phyloP scores from a whole-genome alignment of 1,140 invertebrate genomes.

The Tetragonula clypearis region DNA sequence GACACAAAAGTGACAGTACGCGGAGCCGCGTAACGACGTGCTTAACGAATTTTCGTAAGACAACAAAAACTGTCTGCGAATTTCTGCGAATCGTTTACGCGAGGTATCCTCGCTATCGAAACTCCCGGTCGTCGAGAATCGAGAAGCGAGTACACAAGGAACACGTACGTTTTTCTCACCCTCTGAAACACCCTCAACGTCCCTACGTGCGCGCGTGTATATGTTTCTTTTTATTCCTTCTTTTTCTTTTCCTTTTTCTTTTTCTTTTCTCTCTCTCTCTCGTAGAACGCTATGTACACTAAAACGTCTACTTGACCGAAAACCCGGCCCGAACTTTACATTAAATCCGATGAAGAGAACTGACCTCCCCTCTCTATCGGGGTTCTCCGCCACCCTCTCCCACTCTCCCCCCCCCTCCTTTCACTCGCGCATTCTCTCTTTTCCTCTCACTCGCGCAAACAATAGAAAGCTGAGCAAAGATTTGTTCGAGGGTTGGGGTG shows the following conservation, averaged over 20 bases:
- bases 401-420: not conserved
- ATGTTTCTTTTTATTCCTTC: not conserved
- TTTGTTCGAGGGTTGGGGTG: conserved; percentile 69
- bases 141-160: not conserved
- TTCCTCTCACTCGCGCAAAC: conserved; percentile 49
- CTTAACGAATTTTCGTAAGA: not conserved
- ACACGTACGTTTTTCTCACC: not conserved
- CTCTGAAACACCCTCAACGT: too few relatives aligned
- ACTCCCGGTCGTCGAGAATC: not conserved
- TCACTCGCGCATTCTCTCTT: conserved; percentile 8
- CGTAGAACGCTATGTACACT: conserved; percentile 75
- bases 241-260: not conserved
- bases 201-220: not conserved
- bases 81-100: not conserved
- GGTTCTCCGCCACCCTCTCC: conserved; percentile 2
- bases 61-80: not conserved
- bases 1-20: not conserved
- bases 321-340: conserved; percentile 58
- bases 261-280: not conserved
- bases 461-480: conserved; percentile 79
- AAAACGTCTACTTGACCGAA: conserved; percentile 71
- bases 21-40: not conserved
- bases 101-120: not conserved
- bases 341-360: conserved; percentile 70
- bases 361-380: conserved; percentile 53